Conservation (phyloP, 1,140 invertebrate genomes). For the Coelopa frigida region DNA sequence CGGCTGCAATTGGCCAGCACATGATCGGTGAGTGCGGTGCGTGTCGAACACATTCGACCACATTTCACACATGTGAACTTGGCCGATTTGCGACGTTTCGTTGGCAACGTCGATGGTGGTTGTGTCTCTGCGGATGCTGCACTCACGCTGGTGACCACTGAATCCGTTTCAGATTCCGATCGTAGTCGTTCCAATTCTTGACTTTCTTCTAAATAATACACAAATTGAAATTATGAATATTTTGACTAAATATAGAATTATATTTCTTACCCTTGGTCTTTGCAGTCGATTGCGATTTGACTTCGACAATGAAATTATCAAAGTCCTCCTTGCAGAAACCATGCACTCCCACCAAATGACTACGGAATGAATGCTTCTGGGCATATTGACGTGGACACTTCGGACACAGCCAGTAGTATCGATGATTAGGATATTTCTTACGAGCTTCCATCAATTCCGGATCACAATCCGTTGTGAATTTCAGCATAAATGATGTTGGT, state of each 20-base stretch:
- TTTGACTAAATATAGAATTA: no score
- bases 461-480: neutral
- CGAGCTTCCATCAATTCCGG: neutral
- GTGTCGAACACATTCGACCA: slow-evolving; percentile 9
- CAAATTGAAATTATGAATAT: no score
- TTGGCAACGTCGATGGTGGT: neutral
- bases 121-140: no score
- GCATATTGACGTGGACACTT: slow-evolving; percentile 8
- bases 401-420: slow-evolving; percentile 6
- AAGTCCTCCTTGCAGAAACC: neutral
- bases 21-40: slow-evolving; percentile 9
- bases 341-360: slow-evolving; percentile 5
- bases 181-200: no score
- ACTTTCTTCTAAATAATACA: no score
- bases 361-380: neutral
- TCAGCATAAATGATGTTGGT: neutral
- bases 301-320: slow-evolving; percentile 6
- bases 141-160: no score
- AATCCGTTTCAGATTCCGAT: slow-evolving; percentile 1
- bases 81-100: neutral
- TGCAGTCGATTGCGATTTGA: neutral
- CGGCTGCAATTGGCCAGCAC: slow-evolving; percentile 10
- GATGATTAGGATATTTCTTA: slow-evolving; percentile 10
- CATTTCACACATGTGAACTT: slow-evolving; percentile 11
- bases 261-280: no score